Base-by-base conservation (phyloP, 2,113 vertebrate species). In the Mixornis gularis region DNA sequence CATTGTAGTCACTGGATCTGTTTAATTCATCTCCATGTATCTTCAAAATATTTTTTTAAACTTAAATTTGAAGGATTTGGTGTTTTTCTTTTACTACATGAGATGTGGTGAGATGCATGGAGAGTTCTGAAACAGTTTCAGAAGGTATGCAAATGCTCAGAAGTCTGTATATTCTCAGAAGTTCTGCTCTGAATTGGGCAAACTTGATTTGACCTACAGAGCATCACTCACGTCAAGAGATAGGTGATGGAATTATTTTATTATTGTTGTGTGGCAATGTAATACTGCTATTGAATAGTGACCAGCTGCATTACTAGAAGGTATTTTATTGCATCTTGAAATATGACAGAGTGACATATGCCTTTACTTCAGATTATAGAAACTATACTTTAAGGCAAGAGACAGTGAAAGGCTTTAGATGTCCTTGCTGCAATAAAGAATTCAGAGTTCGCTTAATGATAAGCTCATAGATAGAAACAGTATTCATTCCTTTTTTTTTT, bases 1-100 rank as follows among this genome's bases (percentile, higher is more conserved):
- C 6, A 30, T 41, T 36, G 7, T 40, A 20, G 44, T 73, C 7
- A 29, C 27, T 66, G 20, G 20, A 59, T 76, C 16, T 48, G 19
- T 22, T 70, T 65, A 21, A 21, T 70, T 80, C 8, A 13, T 64
- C 27, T 52, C 14, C 14, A 9, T 52, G 3, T 70, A 36, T 65
- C 64, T 88, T 82, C 22, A 91, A 66, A 95, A 76, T 34, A 17
- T 17, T 40, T 52, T 64, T 79, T 86, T 53, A 13, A 78, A 65
- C 24, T 43, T 60, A 24, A 4, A 44, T 36, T 77, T 84, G 51
- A 87, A 89, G 27, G 53, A 26, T 77, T 83, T 84, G 32, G 13
- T 63, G 14, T 56, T 84, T 86, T 43, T 80, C 34, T 78, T 69
- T 77, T 36, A 25, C 41, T 70, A 20, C 5, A 16, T 40, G 55